phyloP scores from a whole-genome alignment of 2,113 vertebrate genomes.

The Microcebus griseorufus region DNA sequence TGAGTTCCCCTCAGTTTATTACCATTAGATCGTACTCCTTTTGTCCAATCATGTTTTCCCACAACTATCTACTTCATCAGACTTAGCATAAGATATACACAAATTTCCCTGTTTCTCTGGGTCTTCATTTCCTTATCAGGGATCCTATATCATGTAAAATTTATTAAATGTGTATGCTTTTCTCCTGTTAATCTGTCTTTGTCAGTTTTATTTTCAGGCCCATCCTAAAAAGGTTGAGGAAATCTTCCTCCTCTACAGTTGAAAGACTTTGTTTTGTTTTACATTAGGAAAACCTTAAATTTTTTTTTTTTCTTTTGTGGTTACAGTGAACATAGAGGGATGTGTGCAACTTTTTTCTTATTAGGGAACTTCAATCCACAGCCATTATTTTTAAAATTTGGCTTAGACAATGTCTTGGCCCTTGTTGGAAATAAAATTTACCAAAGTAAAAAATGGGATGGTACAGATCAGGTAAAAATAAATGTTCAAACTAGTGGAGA shows the following conservation, averaged over 20 bases:
- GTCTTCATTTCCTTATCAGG: neutral
- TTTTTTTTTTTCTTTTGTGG: neutral
- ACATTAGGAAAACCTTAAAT: neutral
- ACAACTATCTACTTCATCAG: neutral
- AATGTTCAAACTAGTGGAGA: neutral
- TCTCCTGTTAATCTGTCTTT: neutral
- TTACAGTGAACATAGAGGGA: neutral
- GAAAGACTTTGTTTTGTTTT: neutral
- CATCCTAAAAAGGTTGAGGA: neutral
- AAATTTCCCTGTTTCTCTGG: neutral
- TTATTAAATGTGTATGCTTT: neutral
- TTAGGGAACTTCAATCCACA: neutral
- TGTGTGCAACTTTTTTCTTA: neutral
- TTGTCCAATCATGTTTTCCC: neutral
- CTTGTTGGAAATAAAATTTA: neutral
- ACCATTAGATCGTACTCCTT: neutral
- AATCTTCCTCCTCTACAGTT: neutral
- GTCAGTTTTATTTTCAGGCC: neutral
- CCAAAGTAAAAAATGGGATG: neutral
- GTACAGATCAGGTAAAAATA: neutral
- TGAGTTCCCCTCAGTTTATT: neutral
- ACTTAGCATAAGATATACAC: neutral
- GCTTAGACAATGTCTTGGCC: neutral
- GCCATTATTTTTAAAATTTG: neutral
- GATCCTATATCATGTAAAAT: neutral